phyloP scores from a whole-genome alignment of 92 coral and sea anemone species.

The Epizoanthus scotinus region DNA sequence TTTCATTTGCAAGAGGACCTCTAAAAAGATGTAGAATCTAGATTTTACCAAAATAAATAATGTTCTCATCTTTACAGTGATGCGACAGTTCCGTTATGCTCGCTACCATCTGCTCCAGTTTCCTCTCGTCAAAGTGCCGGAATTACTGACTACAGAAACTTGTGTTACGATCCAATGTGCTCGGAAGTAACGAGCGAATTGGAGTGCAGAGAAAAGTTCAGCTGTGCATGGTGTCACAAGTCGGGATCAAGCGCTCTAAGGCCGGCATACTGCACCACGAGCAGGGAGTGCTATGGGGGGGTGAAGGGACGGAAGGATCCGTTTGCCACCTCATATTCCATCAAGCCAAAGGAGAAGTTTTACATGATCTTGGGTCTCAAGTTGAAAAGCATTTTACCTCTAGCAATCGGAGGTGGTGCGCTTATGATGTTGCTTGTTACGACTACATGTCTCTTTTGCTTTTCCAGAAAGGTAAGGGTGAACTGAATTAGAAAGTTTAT shows the following conservation, averaged over 20 bases:
- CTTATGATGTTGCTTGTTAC: not conserved
- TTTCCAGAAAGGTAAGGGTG: slow-evolving; percentile 12
- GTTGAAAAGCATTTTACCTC: slow-evolving; percentile 22
- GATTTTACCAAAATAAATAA: not conserved
- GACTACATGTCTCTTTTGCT: not conserved
- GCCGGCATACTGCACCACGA: slow-evolving; percentile 19
- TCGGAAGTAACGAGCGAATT: not conserved
- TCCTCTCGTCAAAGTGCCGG: slow-evolving; percentile 22
- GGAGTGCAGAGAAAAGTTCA: slow-evolving; percentile 25
- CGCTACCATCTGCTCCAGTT: slow-evolving; percentile 26
- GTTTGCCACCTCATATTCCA: slow-evolving; percentile 10
- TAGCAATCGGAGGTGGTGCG: slow-evolving; percentile 10
- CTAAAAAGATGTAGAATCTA: no score
- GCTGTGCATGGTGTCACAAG: slow-evolving; percentile 34
- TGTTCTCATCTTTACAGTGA: not conserved
- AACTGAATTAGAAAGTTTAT: no score
- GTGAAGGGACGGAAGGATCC: slow-evolving; percentile 22
- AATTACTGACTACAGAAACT: slow-evolving; percentile 15
- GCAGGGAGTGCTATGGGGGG: slow-evolving; percentile 33
- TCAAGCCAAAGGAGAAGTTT: not conserved
- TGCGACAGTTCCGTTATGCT: not conserved
- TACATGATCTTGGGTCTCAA: not conserved
- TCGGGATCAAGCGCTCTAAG: not conserved
- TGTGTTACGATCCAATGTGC: slow-evolving; percentile 27
- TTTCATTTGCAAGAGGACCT: no score